Conservation (phyloP, 2,797 vertebrate genomes). For the Hafferia zeledoni region DNA sequence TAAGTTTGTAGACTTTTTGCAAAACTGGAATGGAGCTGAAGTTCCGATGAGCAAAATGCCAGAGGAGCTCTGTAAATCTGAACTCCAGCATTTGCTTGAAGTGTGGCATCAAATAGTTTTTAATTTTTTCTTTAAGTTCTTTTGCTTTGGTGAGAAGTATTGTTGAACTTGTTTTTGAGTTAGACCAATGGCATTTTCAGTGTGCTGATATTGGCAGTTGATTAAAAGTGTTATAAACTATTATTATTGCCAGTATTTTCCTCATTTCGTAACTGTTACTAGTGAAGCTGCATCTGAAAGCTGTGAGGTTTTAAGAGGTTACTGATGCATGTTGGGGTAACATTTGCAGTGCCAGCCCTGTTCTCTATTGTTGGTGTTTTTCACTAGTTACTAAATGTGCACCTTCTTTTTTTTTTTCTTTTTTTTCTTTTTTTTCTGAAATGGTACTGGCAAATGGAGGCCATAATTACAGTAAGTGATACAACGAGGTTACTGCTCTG, state of each 20-base stretch:
- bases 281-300: neutral
- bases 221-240: neutral
- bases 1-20: neutral
- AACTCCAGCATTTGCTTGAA: fast-evolving
- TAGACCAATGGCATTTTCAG: neutral
- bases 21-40: neutral
- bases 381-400: conserved; percentile 9
- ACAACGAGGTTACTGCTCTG: neutral
- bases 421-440: neutral
- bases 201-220: neutral
- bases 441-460: neutral
- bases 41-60: neutral
- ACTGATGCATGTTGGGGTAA: conserved; percentile 20
- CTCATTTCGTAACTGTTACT: neutral
- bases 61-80: neutral
- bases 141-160: neutral
- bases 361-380: conserved; percentile 53
- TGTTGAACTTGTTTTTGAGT: neutral
- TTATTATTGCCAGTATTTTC: neutral
- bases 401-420: neutral
- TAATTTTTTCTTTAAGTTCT: neutral
- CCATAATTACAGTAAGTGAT: neutral
- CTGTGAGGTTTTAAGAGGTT: conserved; percentile 1
- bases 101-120: neutral
- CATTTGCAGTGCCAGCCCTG: conserved; percentile 6